Evolutionary conservation across 2,888 invertebrate genomes (phyloP).

Genomic region (Luperina nickerlii): DNA sequence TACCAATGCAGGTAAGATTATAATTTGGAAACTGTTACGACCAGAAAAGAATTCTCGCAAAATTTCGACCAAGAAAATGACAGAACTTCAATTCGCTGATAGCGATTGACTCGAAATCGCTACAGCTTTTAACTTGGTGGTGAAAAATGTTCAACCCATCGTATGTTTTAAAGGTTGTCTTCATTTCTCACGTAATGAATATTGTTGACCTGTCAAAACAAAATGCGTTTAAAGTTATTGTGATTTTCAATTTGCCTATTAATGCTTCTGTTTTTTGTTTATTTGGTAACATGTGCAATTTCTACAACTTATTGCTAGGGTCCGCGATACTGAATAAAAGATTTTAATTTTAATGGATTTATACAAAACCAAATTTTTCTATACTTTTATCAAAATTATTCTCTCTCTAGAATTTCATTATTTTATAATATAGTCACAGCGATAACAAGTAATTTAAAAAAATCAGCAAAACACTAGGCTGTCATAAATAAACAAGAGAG

Average conservation of each 20-base stretch:
- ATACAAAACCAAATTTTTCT: neutral
- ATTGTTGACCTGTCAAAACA: neutral
- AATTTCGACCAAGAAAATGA: neutral
- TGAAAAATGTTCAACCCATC: neutral
- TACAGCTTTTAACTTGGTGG: neutral
- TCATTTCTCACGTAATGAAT: neutral
- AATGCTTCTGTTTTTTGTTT: neutral
- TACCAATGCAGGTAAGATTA: constrained; percentile 25
- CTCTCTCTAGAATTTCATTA: neutral
- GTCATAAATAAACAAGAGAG: constrained; percentile 28
- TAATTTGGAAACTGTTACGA: neutral
- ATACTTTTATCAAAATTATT: neutral
- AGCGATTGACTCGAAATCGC: neutral
- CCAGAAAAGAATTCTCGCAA: neutral
- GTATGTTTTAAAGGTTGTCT: neutral
- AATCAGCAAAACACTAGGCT: constrained; percentile 19
- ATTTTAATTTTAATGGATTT: neutral
- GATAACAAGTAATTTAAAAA: neutral
- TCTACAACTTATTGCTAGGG: constrained; percentile 1
- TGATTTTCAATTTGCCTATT: neutral
- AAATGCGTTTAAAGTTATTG: neutral
- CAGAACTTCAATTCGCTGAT: neutral
- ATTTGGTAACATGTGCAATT: neutral
- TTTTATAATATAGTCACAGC: neutral
- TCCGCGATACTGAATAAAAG: neutral